Conservation (phyloP, 1,140 invertebrate species). For the Drosophila willistoni region DNA sequence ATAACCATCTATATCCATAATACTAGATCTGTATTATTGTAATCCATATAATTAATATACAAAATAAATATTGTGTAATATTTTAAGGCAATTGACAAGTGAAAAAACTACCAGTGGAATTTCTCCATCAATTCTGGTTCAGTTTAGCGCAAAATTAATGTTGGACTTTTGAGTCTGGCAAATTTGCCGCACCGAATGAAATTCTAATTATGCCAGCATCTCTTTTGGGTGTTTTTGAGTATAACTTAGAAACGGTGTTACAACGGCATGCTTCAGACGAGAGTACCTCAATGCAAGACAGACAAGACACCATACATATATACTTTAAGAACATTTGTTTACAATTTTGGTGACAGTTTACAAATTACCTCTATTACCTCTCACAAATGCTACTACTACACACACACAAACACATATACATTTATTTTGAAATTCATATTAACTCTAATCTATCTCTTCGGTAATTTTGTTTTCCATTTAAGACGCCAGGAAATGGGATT, state of each 20-base stretch:
- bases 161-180: conserved; percentile 81
- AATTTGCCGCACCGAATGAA: conserved; percentile 65
- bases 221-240: conserved; percentile 19
- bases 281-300: conserved; percentile 80
- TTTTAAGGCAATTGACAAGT: conserved; percentile 70
- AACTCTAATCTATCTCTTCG: background rate
- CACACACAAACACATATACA: background rate
- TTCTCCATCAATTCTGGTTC: conserved; percentile 17
- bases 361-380: background rate
- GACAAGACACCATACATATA: conserved; percentile 42
- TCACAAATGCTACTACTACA: too few relatives aligned
- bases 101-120: conserved; percentile 53
- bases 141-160: conserved; percentile 82
- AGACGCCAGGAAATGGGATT: background rate
- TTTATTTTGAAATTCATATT: background rate
- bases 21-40: conserved; percentile 34
- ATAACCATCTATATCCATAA: conserved; percentile 39
- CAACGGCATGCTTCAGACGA: conserved; percentile 77
- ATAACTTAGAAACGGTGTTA: conserved; percentile 52
- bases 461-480: background rate
- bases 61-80: conserved; percentile 40
- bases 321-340: background rate
- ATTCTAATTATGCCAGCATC: background rate
- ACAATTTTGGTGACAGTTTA: background rate
- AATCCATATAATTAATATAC: too few relatives aligned